These are phyloP conservation scores for Rhinoptilus africanus DNA, from an alignment of 2,113 vertebrate genomes.

Conservation along the genomic window DNA sequence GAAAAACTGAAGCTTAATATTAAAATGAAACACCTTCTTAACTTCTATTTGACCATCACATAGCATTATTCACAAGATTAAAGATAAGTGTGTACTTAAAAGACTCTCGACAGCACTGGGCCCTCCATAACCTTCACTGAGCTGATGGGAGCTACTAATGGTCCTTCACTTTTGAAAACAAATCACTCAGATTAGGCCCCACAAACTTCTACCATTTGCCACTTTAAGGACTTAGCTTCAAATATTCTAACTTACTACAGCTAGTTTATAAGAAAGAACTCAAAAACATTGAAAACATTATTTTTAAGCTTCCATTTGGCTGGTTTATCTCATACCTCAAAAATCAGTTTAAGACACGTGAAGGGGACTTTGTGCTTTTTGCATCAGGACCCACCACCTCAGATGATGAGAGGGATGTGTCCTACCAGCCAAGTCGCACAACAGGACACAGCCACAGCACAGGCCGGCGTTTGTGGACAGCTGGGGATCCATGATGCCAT, in stretches of 20 bases:
- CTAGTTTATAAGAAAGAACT: not conserved
- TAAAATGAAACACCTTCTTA: not conserved
- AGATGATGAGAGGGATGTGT: not conserved
- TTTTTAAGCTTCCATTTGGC: not conserved
- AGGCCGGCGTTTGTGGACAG: not conserved
- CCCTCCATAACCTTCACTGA: not conserved
- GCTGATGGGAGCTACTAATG: not conserved
- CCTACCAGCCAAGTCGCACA: not conserved
- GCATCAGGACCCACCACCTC: not conserved
- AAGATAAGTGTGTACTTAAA: not conserved
- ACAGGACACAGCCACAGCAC: not conserved
- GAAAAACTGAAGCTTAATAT: not conserved
- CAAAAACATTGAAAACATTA: not conserved
- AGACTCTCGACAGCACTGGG: not conserved
- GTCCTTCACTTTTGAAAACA: not conserved
- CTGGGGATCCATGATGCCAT: not conserved
- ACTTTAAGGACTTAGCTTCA: not conserved
- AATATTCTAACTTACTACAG: not conserved
- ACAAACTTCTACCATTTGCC: not conserved
- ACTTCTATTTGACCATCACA: not conserved
- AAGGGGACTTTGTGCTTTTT: not conserved
- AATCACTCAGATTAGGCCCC: not conserved
- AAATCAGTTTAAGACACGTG: not conserved
- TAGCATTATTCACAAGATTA: not conserved
- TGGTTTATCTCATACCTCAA: not conserved